A percentile compares a stretch with the other conserved stretches of the same genome.
These are phyloP conservation scores for Magallana angulata DNA, from an alignment of 1,140 invertebrate species.

Conservation along the genomic window DNA sequence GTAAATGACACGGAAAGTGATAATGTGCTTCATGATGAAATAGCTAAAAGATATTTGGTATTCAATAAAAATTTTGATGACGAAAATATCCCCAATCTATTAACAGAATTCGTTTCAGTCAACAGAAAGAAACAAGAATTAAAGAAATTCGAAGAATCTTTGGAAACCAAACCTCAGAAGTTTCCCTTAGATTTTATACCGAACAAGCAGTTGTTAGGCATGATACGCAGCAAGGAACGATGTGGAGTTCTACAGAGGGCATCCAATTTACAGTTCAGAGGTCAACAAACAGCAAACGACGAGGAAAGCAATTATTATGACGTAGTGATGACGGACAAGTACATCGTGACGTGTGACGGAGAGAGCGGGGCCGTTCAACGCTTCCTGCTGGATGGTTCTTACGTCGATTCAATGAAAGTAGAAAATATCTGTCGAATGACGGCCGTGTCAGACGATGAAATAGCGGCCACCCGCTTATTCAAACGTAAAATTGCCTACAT, in stretches of 20 bases:
- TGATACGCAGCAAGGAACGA: slow-evolving; percentile 7
- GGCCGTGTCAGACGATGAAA: slow-evolving; percentile 44
- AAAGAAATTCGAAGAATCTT: slow-evolving; percentile 29
- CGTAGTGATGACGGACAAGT: slow-evolving; percentile 47
- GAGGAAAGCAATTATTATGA: slow-evolving; percentile 52
- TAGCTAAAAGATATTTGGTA: slow-evolving; percentile 12
- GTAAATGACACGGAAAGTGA: slow-evolving; percentile 3
- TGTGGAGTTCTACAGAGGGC: slow-evolving; percentile 42
- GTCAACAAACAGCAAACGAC: neutral
- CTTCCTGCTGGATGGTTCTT: slow-evolving; percentile 42
- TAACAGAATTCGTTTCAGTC: slow-evolving; percentile 41
- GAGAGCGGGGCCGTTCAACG: slow-evolving; percentile 43
- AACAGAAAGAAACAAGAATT: slow-evolving; percentile 31
- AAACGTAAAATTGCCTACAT: slow-evolving; percentile 55
- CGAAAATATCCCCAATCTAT: slow-evolving; percentile 30
- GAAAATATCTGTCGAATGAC: slow-evolving; percentile 51
- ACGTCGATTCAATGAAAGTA: slow-evolving; percentile 45
- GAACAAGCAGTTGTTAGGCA: slow-evolving; percentile 35
- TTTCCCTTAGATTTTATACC: slow-evolving; percentile 52
- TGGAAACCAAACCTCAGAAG: slow-evolving; percentile 26
- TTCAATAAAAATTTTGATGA: slow-evolving; percentile 54
- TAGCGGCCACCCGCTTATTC: slow-evolving; percentile 52
- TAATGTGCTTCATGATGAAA: slow-evolving; percentile 23
- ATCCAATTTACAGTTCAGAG: slow-evolving; percentile 43
- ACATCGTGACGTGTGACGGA: slow-evolving; percentile 50